Evolutionary conservation across 2,797 vertebrate species (phyloP).

Genomic region (Amniataba percoides): DNA sequence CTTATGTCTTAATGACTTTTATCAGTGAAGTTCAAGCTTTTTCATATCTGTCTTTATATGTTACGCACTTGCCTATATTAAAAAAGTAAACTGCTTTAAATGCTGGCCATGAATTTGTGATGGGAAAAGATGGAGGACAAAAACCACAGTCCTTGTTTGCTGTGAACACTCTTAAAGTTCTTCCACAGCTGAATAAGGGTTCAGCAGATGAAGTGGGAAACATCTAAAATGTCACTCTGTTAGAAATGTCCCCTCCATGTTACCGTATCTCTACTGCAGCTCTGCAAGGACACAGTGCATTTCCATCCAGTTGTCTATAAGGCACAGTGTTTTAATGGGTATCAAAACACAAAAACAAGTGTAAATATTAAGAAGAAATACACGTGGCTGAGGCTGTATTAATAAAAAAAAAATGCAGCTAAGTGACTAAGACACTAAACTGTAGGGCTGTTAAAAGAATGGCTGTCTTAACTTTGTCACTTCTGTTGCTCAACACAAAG

Average conservation of each 20-base stretch:
- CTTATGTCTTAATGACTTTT: not conserved
- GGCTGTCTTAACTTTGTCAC: not conserved
- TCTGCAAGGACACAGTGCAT: not conserved
- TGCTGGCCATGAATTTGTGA: conserved; percentile 5
- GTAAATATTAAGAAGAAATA: not conserved
- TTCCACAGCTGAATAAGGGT: not conserved
- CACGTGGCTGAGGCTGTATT: not conserved
- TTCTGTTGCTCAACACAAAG: not conserved
- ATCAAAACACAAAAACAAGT: not conserved
- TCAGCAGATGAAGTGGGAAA: conserved; percentile 2
- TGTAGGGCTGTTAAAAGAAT: too few species aligned
- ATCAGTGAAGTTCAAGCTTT: not conserved
- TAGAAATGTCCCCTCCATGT: not conserved
- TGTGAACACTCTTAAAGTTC: not conserved
- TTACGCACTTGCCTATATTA: not conserved
- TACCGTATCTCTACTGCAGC: not conserved
- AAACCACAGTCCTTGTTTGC: not conserved
- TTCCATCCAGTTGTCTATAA: not conserved
- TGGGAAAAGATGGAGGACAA: not conserved
- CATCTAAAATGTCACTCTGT: not conserved
- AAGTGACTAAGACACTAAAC: too few species aligned
- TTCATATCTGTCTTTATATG: not conserved
- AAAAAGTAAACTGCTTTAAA: not conserved
- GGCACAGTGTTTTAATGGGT: not conserved
- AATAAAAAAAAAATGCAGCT: not conserved